Conservation (phyloP, 2,113 vertebrate genomes). For the Silurus asotus region DNA sequence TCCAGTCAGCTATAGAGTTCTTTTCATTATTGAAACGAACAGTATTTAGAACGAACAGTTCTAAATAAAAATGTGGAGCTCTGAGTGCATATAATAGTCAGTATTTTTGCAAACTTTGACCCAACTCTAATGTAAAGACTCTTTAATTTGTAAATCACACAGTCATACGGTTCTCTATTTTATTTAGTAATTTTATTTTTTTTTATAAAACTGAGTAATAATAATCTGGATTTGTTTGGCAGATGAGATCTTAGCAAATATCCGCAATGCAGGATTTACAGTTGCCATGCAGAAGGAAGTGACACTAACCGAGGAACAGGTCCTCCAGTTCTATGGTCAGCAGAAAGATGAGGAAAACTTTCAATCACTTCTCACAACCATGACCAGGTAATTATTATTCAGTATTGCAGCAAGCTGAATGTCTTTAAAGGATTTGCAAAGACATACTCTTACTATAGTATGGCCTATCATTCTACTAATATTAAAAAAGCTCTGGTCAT, state of each 20-base stretch:
- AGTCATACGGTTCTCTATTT: not conserved
- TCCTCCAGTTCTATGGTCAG: conserved; percentile 72
- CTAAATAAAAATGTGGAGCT: not conserved
- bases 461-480: not conserved
- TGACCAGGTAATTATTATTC: conserved; percentile 67
- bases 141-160: not conserved
- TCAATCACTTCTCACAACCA: conserved; percentile 63
- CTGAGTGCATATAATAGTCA: not conserved
- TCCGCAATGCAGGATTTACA: conserved; percentile 70
- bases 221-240: conserved; percentile 30
- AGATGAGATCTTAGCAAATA: conserved; percentile 72
- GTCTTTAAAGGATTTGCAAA: not conserved
- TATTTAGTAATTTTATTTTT: too few species aligned
- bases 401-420: not conserved
- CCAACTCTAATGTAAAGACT: not conserved
- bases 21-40: not conserved
- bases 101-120: not conserved
- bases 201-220: not conserved
- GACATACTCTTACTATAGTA: not conserved
- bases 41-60: not conserved
- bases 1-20: not conserved
- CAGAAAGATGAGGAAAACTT: conserved; percentile 68
- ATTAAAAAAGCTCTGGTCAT: not conserved
- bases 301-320: conserved; percentile 71
- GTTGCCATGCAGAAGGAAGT: conserved; percentile 72